These are phyloP conservation scores for Gallinago jamesoni DNA, from an alignment of 2,113 vertebrate species.

Conservation along the genomic window DNA sequence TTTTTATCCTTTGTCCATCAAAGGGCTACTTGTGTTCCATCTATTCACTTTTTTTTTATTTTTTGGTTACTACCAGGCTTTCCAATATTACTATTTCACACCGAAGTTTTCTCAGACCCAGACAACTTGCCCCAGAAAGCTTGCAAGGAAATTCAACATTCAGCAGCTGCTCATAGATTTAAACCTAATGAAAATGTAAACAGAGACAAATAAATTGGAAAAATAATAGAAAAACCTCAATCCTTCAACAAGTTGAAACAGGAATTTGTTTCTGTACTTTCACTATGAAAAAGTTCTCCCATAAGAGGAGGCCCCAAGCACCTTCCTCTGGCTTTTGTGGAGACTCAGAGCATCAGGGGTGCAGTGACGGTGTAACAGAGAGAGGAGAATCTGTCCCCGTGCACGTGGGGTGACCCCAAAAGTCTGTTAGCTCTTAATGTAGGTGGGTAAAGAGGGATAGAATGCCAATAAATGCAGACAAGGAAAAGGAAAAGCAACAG, in stretches of 20 bases:
- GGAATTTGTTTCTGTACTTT: neutral
- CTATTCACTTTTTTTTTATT: neutral
- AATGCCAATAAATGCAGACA: accelerated
- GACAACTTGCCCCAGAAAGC: neutral
- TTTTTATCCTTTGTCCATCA: neutral
- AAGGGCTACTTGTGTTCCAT: neutral
- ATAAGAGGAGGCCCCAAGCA: neutral
- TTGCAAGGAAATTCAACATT: neutral
- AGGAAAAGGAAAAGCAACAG: neutral
- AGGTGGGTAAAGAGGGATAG: neutral
- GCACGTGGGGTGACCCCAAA: neutral
- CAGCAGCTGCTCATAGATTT: neutral
- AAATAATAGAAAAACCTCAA: accelerated
- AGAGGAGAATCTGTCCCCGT: neutral
- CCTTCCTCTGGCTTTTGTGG: neutral
- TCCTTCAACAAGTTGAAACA: neutral
- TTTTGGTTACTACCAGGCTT: neutral
- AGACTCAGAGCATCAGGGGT: neutral
- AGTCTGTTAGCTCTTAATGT: neutral
- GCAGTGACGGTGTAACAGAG: neutral
- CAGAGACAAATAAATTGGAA: neutral
- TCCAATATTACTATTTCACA: neutral
- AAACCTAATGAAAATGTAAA: neutral
- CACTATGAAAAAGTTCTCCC: neutral
- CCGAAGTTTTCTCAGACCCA: neutral